These are phyloP conservation scores for Mobula birostris DNA, from an alignment of 2,113 vertebrate species.

Conservation along the genomic window DNA sequence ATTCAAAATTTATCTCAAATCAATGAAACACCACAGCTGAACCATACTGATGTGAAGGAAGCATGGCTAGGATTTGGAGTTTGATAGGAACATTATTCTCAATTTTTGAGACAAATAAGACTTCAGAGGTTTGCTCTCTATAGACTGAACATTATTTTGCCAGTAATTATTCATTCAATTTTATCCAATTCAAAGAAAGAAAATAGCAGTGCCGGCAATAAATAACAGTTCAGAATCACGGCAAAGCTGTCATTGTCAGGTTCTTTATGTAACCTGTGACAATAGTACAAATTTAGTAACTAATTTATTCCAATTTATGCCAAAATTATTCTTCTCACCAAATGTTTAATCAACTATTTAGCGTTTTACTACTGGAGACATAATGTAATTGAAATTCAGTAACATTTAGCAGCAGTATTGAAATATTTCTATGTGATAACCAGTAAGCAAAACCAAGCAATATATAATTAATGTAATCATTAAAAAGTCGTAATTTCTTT, in stretches of 20 bases:
- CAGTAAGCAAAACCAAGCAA: neutral
- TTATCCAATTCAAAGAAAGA: neutral
- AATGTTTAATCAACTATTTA: neutral
- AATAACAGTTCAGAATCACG: neutral
- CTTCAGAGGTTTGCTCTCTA: neutral
- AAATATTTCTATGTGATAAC: conserved; percentile 2
- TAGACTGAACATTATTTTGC: neutral
- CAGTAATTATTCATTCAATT: neutral
- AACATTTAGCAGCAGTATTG: neutral
- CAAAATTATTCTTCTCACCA: neutral
- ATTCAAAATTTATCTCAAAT: neutral
- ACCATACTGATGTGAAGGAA: neutral
- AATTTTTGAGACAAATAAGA: conserved; percentile 14
- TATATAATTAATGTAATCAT: conserved; percentile 1
- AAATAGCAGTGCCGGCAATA: neutral
- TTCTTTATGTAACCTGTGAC: neutral
- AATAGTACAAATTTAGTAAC: neutral
- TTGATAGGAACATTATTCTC: conserved; percentile 4
- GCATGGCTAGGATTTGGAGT: neutral
- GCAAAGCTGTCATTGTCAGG: neutral
- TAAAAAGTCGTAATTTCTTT: conserved; percentile 20
- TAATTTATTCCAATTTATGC: neutral
- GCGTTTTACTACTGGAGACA: neutral
- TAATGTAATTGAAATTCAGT: neutral
- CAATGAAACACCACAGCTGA: conserved; percentile 5